A percentile compares a stretch with the other conserved stretches of the same genome.
Evolutionary conservation across 2,888 invertebrate genomes (phyloP).

Genomic region (Scaptomyza cyrtandrae): DNA sequence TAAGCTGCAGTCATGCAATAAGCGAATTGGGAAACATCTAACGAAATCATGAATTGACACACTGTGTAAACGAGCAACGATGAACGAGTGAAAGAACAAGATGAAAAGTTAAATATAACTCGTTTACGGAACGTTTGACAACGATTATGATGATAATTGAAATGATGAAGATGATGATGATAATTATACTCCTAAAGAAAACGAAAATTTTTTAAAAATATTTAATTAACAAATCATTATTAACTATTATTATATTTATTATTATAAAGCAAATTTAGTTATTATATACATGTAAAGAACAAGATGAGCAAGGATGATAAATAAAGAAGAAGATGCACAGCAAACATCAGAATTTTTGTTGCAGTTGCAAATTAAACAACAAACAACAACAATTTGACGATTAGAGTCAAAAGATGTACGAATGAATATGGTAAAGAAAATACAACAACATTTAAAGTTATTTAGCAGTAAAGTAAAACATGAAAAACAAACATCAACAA

Average conservation of each 20-base stretch:
- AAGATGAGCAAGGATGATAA: slow-evolving; percentile 58
- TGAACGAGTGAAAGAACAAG: slow-evolving; percentile 3
- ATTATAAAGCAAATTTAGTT: slow-evolving; percentile 77
- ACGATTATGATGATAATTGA: slow-evolving; percentile 55
- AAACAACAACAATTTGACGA: slow-evolving; percentile 14
- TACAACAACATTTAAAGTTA: slow-evolving; percentile 77
- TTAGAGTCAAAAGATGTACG: slow-evolving; percentile 26
- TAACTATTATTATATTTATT: slow-evolving; percentile 78
- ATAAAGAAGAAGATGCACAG: slow-evolving; percentile 60
- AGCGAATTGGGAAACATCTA: slow-evolving; percentile 25
- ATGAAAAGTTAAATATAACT: slow-evolving; percentile 17
- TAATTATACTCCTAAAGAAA: slow-evolving; percentile 73
- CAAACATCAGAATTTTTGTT: slow-evolving; percentile 53
- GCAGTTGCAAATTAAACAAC: slow-evolving; percentile 39
- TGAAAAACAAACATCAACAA: slow-evolving; percentile 62
- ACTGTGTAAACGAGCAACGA: slow-evolving; percentile 33
- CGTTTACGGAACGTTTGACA: slow-evolving; percentile 45
- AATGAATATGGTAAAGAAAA: slow-evolving; percentile 69
- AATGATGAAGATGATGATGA: slow-evolving; percentile 60
- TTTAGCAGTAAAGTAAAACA: slow-evolving; percentile 76
- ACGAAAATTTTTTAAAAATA: slow-evolving; percentile 78
- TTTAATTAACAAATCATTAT: slow-evolving; percentile 80
- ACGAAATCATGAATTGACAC: slow-evolving; percentile 23
- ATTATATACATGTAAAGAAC: slow-evolving; percentile 75
- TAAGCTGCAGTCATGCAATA: slow-evolving; percentile 60